Base-by-base conservation (phyloP, 2,797 vertebrate genomes). In the Rallus crepitans region DNA sequence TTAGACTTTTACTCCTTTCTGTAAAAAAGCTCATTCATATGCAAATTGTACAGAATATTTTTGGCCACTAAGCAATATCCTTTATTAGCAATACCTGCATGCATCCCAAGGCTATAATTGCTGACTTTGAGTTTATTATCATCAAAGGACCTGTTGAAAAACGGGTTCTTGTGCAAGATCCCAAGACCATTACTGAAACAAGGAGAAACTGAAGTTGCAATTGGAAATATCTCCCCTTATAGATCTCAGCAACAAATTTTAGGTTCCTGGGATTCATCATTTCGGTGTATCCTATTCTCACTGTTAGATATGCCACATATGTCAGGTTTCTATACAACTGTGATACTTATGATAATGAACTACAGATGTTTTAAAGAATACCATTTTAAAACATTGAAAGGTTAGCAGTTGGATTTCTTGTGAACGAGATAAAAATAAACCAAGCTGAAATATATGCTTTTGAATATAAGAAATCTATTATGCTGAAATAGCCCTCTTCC, bases 311-410 rank as follows among this genome's bases (percentile, higher is more conserved):
- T 2, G 8, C 24, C 45, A 70, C 31, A 79, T 50, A 87, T 63
- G 48, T 65, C 68, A 95, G 53, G 68, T 64, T 96, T 94, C 79
- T 80, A 48, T 52, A 91, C 87, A 91, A 95, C 88, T 95, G 92
- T 93, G 97, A 93, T 96, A 91, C 96, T 97, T 96, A 95, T 31
- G 60, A 87, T 96, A 97, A 97, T 76, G 87, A 95, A 87, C 63
- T 89, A 91, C 91, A 97, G 95, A 88, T 94, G 77, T 96, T 97
- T 95, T 80, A 95, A 87, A 89, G 75, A 78, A 86, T 72, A 65
- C 20, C 31, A 87, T 96, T 92, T 92, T 55, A 90, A 96, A 97
- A 68, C 57, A 84, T 24, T 82, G 85, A 95, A 96, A 96, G 89
- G 88, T 95, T 95, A 93, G 60, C 94, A 70, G 56, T 50, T 68